Evolutionary conservation across 1,140 invertebrate genomes (phyloP).

Genomic region (Solen grandis): DNA sequence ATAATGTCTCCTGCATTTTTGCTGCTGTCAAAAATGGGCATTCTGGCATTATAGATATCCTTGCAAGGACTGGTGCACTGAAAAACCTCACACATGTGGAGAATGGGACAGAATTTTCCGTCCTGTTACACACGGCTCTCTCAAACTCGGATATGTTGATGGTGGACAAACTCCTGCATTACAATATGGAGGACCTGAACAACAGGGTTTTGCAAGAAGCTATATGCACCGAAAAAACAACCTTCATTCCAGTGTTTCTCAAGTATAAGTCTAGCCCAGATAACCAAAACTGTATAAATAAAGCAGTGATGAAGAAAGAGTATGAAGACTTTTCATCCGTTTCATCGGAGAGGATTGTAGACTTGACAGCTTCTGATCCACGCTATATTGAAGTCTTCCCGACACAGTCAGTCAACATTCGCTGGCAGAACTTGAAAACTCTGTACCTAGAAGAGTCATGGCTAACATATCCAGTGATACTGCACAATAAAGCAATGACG

Average conservation of each 20-base stretch:
- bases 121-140: conserved; percentile 88
- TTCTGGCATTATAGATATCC: conserved; percentile 86
- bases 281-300: conserved; percentile 66
- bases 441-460: conserved; percentile 87
- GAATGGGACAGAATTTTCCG: conserved; percentile 79
- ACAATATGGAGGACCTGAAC: conserved; percentile 94
- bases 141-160: conserved; percentile 84
- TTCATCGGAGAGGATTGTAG: conserved; percentile 37
- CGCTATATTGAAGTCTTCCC: conserved; percentile 87
- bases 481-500: conserved; percentile 67
- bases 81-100: conserved; percentile 79
- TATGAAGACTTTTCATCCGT: conserved; percentile 30
- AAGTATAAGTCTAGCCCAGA: conserved; percentile 71
- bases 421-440: conserved; percentile 91
- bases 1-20: conserved; percentile 53
- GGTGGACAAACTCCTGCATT: conserved; percentile 89
- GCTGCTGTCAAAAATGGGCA: conserved; percentile 87
- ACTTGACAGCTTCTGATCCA: conserved; percentile 60
- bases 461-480: conserved; percentile 84
- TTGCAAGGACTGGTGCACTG: conserved; percentile 87
- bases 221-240: conserved; percentile 86
- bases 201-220: conserved; percentile 90
- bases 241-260: conserved; percentile 85
- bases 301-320: conserved; percentile 56
- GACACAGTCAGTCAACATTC: conserved; percentile 93